Percentiles rank a stretch among this genome's conserved stretches.
phyloP scores from a whole-genome alignment of 2,113 vertebrate genomes.

The Neolamprologus fasciatus region DNA sequence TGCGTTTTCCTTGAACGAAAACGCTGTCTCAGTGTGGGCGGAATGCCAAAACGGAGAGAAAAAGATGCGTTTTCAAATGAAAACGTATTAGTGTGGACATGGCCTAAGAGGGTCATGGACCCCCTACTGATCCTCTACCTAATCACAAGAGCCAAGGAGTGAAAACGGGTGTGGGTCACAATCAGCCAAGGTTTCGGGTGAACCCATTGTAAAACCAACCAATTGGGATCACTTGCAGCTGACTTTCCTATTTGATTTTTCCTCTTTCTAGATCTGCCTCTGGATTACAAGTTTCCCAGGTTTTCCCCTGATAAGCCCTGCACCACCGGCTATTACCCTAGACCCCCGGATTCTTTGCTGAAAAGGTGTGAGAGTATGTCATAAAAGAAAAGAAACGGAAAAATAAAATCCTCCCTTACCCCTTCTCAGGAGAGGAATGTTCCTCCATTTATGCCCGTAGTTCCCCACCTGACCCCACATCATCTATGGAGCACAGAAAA shows the following conservation, averaged over 20 bases:
- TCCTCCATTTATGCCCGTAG: conserved; percentile 43
- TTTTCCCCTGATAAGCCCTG: conserved; percentile 82
- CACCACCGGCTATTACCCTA: conserved; percentile 86
- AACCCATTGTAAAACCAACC: background rate
- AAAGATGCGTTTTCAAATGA: background rate
- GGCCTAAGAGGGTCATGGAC: background rate
- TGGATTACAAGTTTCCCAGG: conserved; percentile 89
- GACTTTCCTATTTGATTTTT: conserved; percentile 8
- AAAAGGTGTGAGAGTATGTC: conserved; percentile 63
- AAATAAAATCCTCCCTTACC: conserved; percentile 5
- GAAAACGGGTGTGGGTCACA: background rate
- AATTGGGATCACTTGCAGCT: background rate
- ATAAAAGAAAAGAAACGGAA: background rate
- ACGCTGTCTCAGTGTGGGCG: background rate
- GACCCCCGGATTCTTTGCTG: conserved; percentile 79
- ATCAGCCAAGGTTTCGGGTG: background rate
- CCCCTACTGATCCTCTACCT: background rate
- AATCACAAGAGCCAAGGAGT: background rate
- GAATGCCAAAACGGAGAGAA: background rate
- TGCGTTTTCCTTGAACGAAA: background rate
- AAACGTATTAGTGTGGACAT: background rate
- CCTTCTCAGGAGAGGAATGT: conserved; percentile 53
- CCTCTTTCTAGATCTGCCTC: conserved; percentile 78
- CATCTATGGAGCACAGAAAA: conserved; percentile 30
- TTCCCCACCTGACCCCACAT: conserved; percentile 4